These are phyloP conservation scores for Tiliacea citrago DNA, from an alignment of 2,888 invertebrate species.

Conservation along the genomic window DNA sequence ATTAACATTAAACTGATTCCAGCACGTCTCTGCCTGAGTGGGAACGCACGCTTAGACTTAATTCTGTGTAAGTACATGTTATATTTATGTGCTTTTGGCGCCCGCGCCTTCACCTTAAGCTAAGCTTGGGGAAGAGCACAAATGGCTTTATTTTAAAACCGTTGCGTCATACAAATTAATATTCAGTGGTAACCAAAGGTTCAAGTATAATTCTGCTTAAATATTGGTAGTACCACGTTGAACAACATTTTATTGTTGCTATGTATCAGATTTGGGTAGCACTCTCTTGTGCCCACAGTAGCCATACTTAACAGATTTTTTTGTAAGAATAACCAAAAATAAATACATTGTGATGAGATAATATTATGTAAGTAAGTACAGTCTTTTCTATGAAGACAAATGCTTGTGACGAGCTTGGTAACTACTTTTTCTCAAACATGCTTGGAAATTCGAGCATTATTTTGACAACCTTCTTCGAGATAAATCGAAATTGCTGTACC, in stretches of 20 bases:
- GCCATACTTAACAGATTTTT: too few relatives aligned
- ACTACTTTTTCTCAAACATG: too few relatives aligned
- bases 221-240: neutral
- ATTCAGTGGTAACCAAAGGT: neutral
- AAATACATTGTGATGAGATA: neutral
- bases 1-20: neutral
- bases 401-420: neutral
- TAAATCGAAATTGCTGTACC: too few relatives aligned
- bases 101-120: neutral
- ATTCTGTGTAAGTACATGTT: neutral
- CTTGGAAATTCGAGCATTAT: too few relatives aligned
- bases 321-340: too few relatives aligned
- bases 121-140: constrained; percentile 1
- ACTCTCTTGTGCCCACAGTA: too few relatives aligned
- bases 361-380: neutral
- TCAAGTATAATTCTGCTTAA: neutral
- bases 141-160: constrained; percentile 8
- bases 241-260: neutral
- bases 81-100: neutral
- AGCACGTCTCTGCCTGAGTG: neutral
- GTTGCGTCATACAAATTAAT: neutral
- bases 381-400: neutral
- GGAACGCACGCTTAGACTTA: neutral
- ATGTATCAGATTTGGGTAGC: neutral
- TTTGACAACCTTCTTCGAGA: too few relatives aligned